Conservation (phyloP, 2,888 invertebrate genomes). For the Tetragonula carbonaria region DNA sequence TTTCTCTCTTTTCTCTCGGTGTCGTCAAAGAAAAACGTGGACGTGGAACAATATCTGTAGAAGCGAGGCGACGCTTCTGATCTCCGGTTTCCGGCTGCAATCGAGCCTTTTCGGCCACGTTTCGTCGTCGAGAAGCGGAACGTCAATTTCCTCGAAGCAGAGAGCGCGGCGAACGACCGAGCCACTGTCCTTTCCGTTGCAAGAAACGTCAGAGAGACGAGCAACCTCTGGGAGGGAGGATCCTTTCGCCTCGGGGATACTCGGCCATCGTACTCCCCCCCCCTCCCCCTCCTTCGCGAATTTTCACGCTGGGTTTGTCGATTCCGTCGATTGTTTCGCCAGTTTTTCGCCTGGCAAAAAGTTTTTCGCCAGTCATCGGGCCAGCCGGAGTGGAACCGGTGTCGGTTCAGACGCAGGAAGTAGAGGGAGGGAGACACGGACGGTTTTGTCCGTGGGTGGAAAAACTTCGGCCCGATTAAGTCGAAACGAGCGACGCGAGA, state of each 20-base stretch:
- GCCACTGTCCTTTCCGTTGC: neutral
- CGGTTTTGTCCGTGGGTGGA: neutral
- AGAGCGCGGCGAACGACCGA: too few relatives aligned
- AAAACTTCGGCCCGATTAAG: constrained; percentile 29
- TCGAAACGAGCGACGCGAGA: constrained; percentile 22
- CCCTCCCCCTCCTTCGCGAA: neutral
- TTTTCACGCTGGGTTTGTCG: constrained; percentile 5
- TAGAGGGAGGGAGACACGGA: constrained; percentile 6
- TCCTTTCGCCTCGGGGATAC: too few relatives aligned
- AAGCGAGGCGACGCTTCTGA: neutral
- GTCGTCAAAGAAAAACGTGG: neutral
- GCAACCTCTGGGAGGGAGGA: neutral
- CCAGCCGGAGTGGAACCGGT: constrained; percentile 8
- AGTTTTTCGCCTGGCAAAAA: neutral
- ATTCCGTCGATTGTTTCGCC: constrained; percentile 12
- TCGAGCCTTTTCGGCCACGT: neutral
- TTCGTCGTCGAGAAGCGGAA: neutral
- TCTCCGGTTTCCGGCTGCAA: neutral
- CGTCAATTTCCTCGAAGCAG: constrained; percentile 5
- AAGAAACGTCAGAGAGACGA: neutral
- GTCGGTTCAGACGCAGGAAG: neutral
- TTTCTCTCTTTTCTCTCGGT: too few relatives aligned
- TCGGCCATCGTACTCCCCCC: too few relatives aligned
- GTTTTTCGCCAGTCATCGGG: neutral
- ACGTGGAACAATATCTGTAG: neutral